Evolutionary conservation across 2,113 vertebrate species (phyloP).

Genomic region (Oryzias woworae): DNA sequence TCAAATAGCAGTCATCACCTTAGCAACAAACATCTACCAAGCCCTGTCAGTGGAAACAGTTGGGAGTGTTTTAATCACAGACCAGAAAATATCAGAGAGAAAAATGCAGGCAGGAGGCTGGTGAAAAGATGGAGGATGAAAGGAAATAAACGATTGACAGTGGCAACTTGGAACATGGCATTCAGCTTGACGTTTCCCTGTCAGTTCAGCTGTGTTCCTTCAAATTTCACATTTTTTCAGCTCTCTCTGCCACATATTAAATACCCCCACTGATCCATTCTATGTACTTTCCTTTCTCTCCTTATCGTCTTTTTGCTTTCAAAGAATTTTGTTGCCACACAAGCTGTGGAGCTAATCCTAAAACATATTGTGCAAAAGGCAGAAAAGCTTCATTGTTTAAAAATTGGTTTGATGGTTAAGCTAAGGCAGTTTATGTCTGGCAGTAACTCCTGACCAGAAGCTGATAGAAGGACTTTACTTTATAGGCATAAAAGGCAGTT

Average conservation of each 20-base stretch:
- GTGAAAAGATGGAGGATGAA: constrained; percentile 34
- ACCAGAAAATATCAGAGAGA: constrained; percentile 32
- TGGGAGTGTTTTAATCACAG: constrained; percentile 5
- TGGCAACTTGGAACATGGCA: constrained; percentile 15
- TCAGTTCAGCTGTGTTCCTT: constrained; percentile 26
- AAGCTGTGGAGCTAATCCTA: constrained; percentile 19
- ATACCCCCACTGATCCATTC: constrained; percentile 3
- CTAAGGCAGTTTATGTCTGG: constrained; percentile 32
- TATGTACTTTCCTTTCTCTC: constrained; percentile 13
- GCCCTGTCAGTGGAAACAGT: constrained; percentile 34
- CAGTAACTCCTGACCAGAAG: constrained; percentile 28
- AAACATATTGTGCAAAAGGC: constrained; percentile 26
- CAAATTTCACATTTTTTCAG: constrained; percentile 23
- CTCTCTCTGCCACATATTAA: constrained; percentile 22
- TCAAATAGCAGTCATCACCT: constrained; percentile 58
- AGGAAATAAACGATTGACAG: constrained; percentile 32
- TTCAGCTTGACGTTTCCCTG: constrained; percentile 34
- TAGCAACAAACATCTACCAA: constrained; percentile 59
- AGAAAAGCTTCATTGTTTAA: constrained; percentile 14
- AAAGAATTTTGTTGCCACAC: constrained; percentile 21
- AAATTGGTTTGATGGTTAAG: constrained; percentile 12
- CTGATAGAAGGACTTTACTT: no score
- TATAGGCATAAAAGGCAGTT: no score
- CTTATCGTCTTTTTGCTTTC: constrained; percentile 27
- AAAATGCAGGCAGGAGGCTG: constrained; percentile 28